A percentile compares a stretch with the other conserved stretches of the same genome.
phyloP scores from a whole-genome alignment of 2,888 invertebrate species.

The Prionchulus punctatus region DNA sequence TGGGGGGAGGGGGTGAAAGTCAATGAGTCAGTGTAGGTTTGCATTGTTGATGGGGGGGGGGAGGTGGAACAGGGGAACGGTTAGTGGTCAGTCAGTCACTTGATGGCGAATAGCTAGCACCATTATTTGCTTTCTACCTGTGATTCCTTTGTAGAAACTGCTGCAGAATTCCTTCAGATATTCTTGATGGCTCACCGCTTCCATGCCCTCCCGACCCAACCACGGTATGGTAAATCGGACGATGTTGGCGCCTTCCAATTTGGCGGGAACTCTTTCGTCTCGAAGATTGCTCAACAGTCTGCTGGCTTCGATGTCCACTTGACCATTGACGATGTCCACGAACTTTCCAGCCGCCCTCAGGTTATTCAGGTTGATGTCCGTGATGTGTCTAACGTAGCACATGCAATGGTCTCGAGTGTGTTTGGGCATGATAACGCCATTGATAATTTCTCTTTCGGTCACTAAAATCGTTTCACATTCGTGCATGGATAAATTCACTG shows the following conservation, averaged over 20 bases:
- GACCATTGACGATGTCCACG: conserved; percentile 77
- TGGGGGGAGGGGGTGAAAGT: too few relatives aligned
- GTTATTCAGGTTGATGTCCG: conserved; percentile 89
- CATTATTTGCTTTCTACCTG: too few relatives aligned
- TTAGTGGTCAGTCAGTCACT: too few relatives aligned
- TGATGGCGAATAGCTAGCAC: too few relatives aligned
- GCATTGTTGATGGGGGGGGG: too few relatives aligned
- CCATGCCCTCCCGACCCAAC: conserved; percentile 85
- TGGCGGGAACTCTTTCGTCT: conserved; percentile 70
- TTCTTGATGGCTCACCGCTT: conserved; percentile 75
- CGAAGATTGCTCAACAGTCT: conserved; percentile 68
- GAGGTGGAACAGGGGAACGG: too few relatives aligned
- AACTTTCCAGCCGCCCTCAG: conserved; percentile 81
- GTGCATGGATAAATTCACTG: too few relatives aligned
- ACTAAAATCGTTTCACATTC: too few relatives aligned
- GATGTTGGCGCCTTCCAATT: conserved; percentile 70
- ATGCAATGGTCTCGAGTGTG: conserved; percentile 90
- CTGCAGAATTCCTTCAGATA: conserved; percentile 82
- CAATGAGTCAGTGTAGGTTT: too few relatives aligned
- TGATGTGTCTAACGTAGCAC: conserved; percentile 78
- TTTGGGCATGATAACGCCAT: conserved; percentile 76
- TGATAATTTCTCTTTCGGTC: conserved; percentile 91
- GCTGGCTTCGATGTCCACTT: conserved; percentile 79
- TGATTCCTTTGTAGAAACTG: conserved; percentile 85
- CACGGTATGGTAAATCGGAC: conserved; percentile 88